phyloP scores from a whole-genome alignment of 1,140 invertebrate species.

The Panagrolaimus sp. region DNA sequence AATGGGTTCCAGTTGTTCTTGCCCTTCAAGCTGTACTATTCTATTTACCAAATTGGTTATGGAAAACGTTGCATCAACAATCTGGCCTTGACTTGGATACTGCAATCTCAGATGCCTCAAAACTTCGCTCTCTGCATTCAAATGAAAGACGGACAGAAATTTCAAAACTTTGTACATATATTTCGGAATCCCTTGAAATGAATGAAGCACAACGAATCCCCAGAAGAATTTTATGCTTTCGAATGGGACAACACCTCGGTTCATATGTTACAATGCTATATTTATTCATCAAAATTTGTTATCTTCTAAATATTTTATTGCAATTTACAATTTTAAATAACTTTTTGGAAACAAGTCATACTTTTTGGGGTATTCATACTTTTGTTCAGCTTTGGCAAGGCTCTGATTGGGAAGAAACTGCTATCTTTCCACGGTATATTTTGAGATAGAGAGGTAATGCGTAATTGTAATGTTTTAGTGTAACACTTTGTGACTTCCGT shows the following conservation, averaged over 20 bases:
- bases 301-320: slow-evolving; percentile 61
- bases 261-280: slow-evolving; percentile 63
- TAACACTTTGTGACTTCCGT: slow-evolving; percentile 60
- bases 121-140: slow-evolving; percentile 31
- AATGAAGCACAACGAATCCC: slow-evolving; percentile 30
- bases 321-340: slow-evolving; percentile 62
- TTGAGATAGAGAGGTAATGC: no score
- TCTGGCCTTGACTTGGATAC: slow-evolving; percentile 58
- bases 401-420: slow-evolving; percentile 46
- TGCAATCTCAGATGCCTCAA: slow-evolving; percentile 44
- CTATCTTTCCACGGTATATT: slow-evolving; percentile 21
- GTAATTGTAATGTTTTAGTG: slow-evolving; percentile 37
- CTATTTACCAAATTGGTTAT: slow-evolving; percentile 62
- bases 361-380: slow-evolving; percentile 59
- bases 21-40: slow-evolving; percentile 62
- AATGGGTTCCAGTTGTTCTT: slow-evolving; percentile 59
- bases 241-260: slow-evolving; percentile 59
- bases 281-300: slow-evolving; percentile 61
- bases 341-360: slow-evolving; percentile 62
- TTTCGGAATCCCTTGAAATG: slow-evolving; percentile 49
- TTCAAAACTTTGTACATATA: slow-evolving; percentile 38
- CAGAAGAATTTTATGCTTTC: slow-evolving; percentile 44
- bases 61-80: slow-evolving; percentile 61
- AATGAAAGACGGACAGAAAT: slow-evolving; percentile 42
- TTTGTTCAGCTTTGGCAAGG: slow-evolving; percentile 37